phyloP scores from a whole-genome alignment of 2,888 invertebrate species.

The Choristoneura rosaceana region DNA sequence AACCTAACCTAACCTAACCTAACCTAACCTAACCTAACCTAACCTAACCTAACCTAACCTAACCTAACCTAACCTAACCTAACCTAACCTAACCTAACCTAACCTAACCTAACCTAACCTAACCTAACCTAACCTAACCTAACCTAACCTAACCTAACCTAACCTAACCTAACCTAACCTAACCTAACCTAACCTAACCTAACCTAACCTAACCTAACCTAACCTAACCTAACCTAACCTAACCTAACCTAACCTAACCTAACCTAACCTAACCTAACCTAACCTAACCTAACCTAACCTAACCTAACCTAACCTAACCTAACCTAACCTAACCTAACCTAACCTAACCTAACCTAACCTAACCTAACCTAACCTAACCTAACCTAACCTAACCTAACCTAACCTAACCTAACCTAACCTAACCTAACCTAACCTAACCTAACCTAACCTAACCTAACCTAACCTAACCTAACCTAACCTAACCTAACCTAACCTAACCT shows the following conservation, averaged over 20 bases:
- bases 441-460: too few species aligned
- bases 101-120: conserved; percentile 39
- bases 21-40: too few species aligned
- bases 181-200: conserved; percentile 33
- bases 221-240: conserved; percentile 27
- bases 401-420: too few species aligned
- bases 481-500: too few species aligned
- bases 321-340: too few species aligned
- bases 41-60: conserved; percentile 18
- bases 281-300: too few species aligned
- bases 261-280: conserved; percentile 11
- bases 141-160: conserved; percentile 31
- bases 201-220: conserved; percentile 33
- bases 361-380: too few species aligned
- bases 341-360: too few species aligned
- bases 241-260: conserved; percentile 11
- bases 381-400: too few species aligned
- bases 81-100: conserved; percentile 40
- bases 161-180: conserved; percentile 32
- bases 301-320: too few species aligned
- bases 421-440: too few species aligned
- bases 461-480: too few species aligned
- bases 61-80: conserved; percentile 32
- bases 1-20: conserved; percentile 24
- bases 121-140: conserved; percentile 28